phyloP scores from a whole-genome alignment of 1,140 invertebrate genomes.

The Luehdorfia chinensis region DNA sequence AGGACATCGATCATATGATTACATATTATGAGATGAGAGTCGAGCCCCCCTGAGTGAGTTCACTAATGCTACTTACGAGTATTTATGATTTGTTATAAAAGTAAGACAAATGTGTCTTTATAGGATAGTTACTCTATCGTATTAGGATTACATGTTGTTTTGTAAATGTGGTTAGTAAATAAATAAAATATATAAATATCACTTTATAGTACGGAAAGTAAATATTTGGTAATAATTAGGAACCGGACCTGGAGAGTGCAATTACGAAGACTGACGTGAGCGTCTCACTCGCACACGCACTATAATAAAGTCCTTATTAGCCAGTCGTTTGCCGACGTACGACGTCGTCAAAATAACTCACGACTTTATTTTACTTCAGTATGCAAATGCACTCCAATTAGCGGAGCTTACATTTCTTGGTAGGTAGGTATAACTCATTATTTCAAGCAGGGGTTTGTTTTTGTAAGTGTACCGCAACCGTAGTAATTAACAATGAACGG shows the following conservation, averaged over 20 bases:
- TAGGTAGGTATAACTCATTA: constrained; percentile 70
- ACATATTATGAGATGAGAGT: no score
- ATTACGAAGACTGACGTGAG: not conserved
- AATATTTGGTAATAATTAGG: no score
- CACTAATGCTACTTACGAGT: no score
- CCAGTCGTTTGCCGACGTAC: constrained; percentile 35
- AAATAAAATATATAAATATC: no score
- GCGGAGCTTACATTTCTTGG: constrained; percentile 60
- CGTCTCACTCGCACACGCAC: constrained; percentile 10
- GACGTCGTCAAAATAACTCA: constrained; percentile 63
- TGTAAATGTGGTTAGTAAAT: no score
- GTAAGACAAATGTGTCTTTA: no score
- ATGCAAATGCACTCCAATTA: constrained; percentile 75
- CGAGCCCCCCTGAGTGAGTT: no score
- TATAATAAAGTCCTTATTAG: constrained; percentile 32
- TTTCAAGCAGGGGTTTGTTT: constrained; percentile 68
- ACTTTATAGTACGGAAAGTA: no score
- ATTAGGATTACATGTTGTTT: no score
- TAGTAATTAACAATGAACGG: constrained; percentile 68
- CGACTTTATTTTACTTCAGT: constrained; percentile 66
- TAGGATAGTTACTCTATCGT: no score
- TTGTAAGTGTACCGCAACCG: constrained; percentile 44
- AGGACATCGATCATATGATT: no score
- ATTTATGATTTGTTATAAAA: no score
- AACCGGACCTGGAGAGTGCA: not conserved